A percentile compares a stretch with the other conserved stretches of the same genome.
Evolutionary conservation across 1,140 invertebrate genomes (phyloP).

Genomic region (Aphis gossypii): DNA sequence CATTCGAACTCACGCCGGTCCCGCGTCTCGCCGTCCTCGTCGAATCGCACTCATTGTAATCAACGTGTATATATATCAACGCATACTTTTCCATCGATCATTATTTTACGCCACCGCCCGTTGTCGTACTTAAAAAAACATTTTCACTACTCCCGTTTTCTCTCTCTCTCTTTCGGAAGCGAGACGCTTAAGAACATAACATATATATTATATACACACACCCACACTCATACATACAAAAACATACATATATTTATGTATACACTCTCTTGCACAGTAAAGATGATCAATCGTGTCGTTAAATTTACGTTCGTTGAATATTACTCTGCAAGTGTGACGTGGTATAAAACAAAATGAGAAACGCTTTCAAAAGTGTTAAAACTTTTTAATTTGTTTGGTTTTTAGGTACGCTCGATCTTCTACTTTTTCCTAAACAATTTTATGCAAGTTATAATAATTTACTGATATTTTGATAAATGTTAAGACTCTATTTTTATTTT

Average conservation of each 20-base stretch:
- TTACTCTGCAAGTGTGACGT: neutral
- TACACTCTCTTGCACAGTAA: neutral
- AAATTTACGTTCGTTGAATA: neutral
- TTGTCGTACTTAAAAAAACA: constrained; percentile 39
- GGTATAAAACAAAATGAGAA: constrained; percentile 1
- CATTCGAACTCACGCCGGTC: neutral
- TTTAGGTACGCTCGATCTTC: neutral
- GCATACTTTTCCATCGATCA: constrained; percentile 44
- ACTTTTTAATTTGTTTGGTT: constrained; percentile 33
- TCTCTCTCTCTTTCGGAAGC: neutral
- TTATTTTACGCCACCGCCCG: constrained; percentile 26
- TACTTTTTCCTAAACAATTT: neutral
- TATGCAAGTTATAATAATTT: neutral
- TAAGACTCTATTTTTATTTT: neutral
- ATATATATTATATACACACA: neutral
- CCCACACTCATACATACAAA: neutral
- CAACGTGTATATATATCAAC: constrained; percentile 36
- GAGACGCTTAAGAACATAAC: constrained; percentile 1
- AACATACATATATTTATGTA: neutral
- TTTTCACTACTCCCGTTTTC: neutral
- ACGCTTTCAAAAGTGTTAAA: constrained; percentile 8
- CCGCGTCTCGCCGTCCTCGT: neutral
- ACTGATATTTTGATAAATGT: neutral
- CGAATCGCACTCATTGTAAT: constrained; percentile 52
- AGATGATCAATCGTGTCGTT: constrained; percentile 7